These are phyloP conservation scores for Digitonthophagus gazella DNA, from an alignment of 2,888 invertebrate species.

Conservation along the genomic window DNA sequence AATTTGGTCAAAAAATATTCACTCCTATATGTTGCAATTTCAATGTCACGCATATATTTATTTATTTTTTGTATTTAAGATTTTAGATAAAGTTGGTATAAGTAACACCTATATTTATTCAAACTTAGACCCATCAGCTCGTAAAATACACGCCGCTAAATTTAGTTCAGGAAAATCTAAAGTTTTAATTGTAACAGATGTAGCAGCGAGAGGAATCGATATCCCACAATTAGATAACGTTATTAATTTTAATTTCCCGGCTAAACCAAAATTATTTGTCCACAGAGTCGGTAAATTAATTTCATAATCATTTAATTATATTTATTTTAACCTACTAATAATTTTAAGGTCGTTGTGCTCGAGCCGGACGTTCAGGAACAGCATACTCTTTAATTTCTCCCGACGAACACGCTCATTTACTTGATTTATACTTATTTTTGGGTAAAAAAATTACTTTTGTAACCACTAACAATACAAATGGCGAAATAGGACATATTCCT, in stretches of 20 bases:
- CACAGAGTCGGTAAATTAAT: slow-evolving; percentile 87
- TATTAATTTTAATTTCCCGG: slow-evolving; percentile 96
- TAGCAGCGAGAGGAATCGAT: slow-evolving; percentile 97
- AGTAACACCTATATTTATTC: slow-evolving; percentile 92
- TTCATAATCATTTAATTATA: neutral
- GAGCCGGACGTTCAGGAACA: slow-evolving; percentile 88
- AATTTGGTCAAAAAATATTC: too few species aligned
- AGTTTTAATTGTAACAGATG: slow-evolving; percentile 92
- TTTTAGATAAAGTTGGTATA: slow-evolving; percentile 73
- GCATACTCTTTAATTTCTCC: slow-evolving; percentile 88
- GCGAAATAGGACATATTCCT: slow-evolving; percentile 78
- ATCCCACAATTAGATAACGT: slow-evolving; percentile 95
- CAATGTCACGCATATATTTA: too few species aligned
- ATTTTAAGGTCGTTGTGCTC: slow-evolving; percentile 78
- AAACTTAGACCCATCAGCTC: slow-evolving; percentile 87
- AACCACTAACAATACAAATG: slow-evolving; percentile 47
- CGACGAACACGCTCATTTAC: slow-evolving; percentile 87
- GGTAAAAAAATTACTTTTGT: slow-evolving; percentile 68
- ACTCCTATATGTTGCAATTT: too few species aligned
- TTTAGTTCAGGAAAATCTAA: slow-evolving; percentile 79
- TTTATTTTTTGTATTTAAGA: slow-evolving; percentile 49
- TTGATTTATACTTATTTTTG: slow-evolving; percentile 94
- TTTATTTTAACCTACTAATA: neutral
- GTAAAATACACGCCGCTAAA: slow-evolving; percentile 92
- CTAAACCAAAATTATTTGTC: slow-evolving; percentile 94